phyloP scores from a whole-genome alignment of 2,113 vertebrate species.

The Cervus canadensis region DNA sequence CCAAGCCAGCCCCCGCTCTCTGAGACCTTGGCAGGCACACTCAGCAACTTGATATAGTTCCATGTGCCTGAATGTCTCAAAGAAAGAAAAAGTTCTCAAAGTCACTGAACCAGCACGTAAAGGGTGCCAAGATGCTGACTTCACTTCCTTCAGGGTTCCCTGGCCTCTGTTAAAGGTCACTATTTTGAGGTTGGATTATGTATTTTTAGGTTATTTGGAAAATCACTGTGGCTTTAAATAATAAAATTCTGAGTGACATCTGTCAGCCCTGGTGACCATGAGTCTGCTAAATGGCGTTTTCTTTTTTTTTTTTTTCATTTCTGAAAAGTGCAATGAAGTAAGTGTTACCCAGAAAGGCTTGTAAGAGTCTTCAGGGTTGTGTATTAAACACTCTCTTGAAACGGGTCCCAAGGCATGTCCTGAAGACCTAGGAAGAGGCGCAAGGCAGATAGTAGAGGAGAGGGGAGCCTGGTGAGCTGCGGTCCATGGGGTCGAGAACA shows the following conservation, averaged over 20 bases:
- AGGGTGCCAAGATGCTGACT: conserved; percentile 62
- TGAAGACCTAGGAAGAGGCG: background rate
- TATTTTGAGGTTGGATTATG: conserved; percentile 30
- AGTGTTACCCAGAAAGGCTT: conserved; percentile 58
- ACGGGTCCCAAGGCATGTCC: conserved; percentile 23
- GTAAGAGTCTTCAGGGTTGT: conserved; percentile 33
- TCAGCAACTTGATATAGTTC: background rate
- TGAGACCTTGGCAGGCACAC: background rate
- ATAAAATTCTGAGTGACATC: conserved; percentile 48
- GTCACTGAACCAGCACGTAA: background rate
- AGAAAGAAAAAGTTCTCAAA: conserved; percentile 40
- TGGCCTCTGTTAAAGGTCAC: conserved; percentile 65
- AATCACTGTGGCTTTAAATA: conserved; percentile 62
- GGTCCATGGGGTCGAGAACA: fast-evolving
- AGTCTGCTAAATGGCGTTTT: background rate
- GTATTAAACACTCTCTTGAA: conserved; percentile 57
- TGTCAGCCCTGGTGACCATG: background rate
- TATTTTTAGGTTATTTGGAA: conserved; percentile 49
- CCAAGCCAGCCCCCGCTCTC: background rate
- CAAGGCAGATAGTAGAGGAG: background rate
- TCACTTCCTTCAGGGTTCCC: conserved; percentile 68
- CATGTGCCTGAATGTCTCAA: background rate
- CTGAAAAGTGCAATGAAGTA: conserved; percentile 69
- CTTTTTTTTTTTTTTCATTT: conserved; percentile 40
- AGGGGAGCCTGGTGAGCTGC: background rate